A percentile compares a stretch with the other conserved stretches of the same genome.
Conservation (phyloP, 2,888 invertebrate genomes). For the Portevinia maculata region DNA sequence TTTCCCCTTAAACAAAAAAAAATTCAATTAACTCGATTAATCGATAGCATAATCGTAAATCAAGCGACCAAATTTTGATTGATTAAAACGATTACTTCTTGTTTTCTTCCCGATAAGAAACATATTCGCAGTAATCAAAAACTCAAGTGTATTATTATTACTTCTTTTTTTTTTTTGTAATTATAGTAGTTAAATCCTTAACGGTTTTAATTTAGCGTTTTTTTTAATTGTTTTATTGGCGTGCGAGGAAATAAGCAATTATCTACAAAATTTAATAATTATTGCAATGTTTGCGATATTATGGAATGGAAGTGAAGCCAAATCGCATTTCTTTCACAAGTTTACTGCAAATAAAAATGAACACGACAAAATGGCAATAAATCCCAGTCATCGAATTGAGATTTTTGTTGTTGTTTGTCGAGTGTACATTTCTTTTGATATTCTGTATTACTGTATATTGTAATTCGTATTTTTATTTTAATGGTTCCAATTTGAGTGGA, state of each 20-base stretch:
- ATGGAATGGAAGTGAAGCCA: neutral
- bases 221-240: slow-evolving; percentile 19
- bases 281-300: neutral
- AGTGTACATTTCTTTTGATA: neutral
- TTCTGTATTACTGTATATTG: neutral
- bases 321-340: slow-evolving; percentile 13
- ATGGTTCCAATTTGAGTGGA: neutral
- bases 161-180: too few relatives aligned
- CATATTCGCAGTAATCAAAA: too few relatives aligned
- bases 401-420: neutral
- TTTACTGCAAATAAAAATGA: slow-evolving; percentile 8
- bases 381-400: slow-evolving; percentile 6
- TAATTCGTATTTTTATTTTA: neutral
- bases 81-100: neutral
- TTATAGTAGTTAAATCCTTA: neutral
- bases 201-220: neutral
- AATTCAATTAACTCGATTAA: neutral
- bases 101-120: neutral
- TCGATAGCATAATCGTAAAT: slow-evolving; percentile 6
- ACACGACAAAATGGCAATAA: slow-evolving; percentile 16
- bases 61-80: neutral
- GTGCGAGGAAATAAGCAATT: neutral
- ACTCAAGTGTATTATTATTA: slow-evolving; percentile 3
- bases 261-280: neutral
- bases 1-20: slow-evolving; percentile 2